Evolutionary conservation across 2,797 vertebrate species (phyloP).

Genomic region (Sebastes dallii): DNA sequence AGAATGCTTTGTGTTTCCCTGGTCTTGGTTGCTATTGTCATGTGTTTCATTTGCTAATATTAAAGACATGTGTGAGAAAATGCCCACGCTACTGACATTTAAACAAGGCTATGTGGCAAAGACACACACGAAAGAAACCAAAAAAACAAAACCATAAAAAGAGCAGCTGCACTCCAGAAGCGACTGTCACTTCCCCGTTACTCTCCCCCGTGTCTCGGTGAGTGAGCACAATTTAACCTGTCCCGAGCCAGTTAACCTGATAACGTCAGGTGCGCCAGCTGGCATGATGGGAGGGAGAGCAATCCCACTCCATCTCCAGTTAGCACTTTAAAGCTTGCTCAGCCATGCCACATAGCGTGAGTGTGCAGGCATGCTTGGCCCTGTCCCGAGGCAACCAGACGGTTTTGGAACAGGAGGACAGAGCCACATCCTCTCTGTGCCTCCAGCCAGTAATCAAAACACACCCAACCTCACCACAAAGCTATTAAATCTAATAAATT

Average conservation of each 20-base stretch:
- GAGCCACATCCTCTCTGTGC: slow-evolving; percentile 14
- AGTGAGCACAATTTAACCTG: slow-evolving; percentile 26
- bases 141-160: neutral
- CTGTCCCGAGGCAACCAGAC: slow-evolving; percentile 22
- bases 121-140: neutral
- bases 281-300: slow-evolving; percentile 9
- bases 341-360: slow-evolving; percentile 14
- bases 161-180: neutral
- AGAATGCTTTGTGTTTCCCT: neutral
- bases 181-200: neutral
- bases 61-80: neutral
- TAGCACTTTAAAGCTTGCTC: slow-evolving; percentile 13
- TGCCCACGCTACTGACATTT: neutral
- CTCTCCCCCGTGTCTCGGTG: neutral
- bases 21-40: neutral
- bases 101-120: neutral
- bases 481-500: neutral
- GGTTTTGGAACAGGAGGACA: slow-evolving; percentile 18
- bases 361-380: slow-evolving; percentile 1
- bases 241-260: slow-evolving; percentile 33
- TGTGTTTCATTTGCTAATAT: neutral
- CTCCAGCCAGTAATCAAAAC: slow-evolving; percentile 17
- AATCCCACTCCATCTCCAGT: slow-evolving; percentile 14
- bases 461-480: slow-evolving; percentile 5
- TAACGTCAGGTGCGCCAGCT: slow-evolving; percentile 25